Percentiles rank a stretch among this genome's conserved stretches.
phyloP scores from a whole-genome alignment of 2,113 vertebrate genomes.

The Stictonetta naevosa region DNA sequence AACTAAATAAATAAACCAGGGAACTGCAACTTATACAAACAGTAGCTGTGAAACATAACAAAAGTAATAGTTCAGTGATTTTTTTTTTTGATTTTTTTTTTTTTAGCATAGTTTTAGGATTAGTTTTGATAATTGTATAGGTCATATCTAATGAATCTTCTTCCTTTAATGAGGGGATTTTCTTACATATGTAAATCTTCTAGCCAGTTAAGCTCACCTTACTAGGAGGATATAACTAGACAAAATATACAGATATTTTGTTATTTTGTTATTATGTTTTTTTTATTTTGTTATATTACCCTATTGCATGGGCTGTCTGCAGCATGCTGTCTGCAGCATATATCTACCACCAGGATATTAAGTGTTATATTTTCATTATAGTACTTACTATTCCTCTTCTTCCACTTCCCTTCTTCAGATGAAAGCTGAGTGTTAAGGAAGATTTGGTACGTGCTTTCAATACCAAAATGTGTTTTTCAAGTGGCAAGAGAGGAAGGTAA shows the following conservation, averaged over 20 bases:
- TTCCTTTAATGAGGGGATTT: neutral
- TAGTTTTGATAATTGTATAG: neutral
- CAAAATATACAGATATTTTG: too few species aligned
- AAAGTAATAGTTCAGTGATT: neutral
- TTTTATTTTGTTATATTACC: too few species aligned
- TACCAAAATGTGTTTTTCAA: neutral
- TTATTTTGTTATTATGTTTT: too few species aligned
- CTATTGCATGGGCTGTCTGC: neutral
- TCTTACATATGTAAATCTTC: neutral
- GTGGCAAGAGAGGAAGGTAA: neutral
- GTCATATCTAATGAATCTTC: neutral
- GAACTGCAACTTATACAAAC: accelerated
- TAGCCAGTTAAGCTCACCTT: neutral
- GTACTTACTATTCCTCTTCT: neutral
- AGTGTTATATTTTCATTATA: neutral
- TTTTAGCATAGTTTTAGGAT: neutral
- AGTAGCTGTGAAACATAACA: neutral
- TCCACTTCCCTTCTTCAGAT: neutral
- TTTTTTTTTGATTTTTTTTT: neutral
- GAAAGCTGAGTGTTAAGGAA: neutral
- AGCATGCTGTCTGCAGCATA: neutral
- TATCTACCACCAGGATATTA: neutral
- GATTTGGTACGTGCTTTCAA: neutral
- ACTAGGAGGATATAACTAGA: neutral
- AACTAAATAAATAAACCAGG: neutral